phyloP scores from a whole-genome alignment of 2,113 vertebrate genomes.

The Cromileptes altivelis region DNA sequence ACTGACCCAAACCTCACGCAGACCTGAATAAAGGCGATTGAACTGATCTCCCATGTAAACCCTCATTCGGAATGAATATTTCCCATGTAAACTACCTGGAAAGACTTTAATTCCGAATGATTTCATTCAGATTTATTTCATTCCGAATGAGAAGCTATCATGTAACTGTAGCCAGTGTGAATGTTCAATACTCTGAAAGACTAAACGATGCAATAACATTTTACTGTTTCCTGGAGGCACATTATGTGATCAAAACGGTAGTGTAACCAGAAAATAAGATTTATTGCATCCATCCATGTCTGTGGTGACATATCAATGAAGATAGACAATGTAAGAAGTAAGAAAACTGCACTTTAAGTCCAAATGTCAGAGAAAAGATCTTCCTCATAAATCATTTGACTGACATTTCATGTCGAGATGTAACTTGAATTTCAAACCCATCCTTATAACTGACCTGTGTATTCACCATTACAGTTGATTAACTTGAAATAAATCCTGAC shows the following conservation, averaged over 20 bases:
- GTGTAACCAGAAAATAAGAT: neutral
- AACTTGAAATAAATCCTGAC: slow-evolving; percentile 22
- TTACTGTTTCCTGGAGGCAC: slow-evolving; percentile 13
- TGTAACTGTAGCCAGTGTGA: no score
- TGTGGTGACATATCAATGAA: neutral
- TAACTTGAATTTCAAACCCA: slow-evolving; percentile 19
- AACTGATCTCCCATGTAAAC: no score
- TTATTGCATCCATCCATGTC: neutral
- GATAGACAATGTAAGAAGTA: neutral
- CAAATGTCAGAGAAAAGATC: neutral
- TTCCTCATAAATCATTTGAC: neutral
- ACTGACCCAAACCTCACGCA: no score
- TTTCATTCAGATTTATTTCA: no score
- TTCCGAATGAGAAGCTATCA: no score
- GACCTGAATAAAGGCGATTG: no score
- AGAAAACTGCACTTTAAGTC: neutral
- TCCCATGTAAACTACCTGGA: no score
- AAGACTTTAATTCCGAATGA: no score
- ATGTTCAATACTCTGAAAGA: neutral
- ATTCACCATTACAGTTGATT: slow-evolving; percentile 21
- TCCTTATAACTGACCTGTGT: neutral
- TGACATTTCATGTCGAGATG: neutral
- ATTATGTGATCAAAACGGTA: slow-evolving; percentile 6
- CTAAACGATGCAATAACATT: slow-evolving; percentile 1
- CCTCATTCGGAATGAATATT: no score